phyloP scores from a whole-genome alignment of 2,888 invertebrate genomes.

The Idaea straminata region DNA sequence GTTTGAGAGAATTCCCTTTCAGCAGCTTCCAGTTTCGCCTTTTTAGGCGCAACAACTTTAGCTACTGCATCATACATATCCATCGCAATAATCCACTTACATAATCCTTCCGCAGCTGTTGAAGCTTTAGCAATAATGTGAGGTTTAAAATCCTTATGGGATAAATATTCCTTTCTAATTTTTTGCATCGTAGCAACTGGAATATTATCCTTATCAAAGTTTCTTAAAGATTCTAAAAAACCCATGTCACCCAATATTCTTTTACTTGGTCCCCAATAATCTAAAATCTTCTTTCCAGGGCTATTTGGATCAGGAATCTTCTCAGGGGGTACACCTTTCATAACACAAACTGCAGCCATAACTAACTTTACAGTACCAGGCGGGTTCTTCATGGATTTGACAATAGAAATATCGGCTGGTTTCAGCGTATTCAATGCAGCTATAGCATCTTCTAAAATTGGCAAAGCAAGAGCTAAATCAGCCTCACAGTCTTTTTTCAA shows the following conservation, averaged over 20 bases:
- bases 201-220: slow-evolving; percentile 93
- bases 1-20: slow-evolving; percentile 90
- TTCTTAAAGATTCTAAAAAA: slow-evolving; percentile 86
- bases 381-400: slow-evolving; percentile 94
- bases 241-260: slow-evolving; percentile 89
- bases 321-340: slow-evolving; percentile 89
- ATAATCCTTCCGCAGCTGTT: slow-evolving; percentile 95
- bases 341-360: slow-evolving; percentile 95
- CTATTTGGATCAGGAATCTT: slow-evolving; percentile 86
- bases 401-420: slow-evolving; percentile 90
- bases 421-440: slow-evolving; percentile 91
- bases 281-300: slow-evolving; percentile 84
- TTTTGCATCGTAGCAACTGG: slow-evolving; percentile 85
- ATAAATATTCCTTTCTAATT: slow-evolving; percentile 87
- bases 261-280: slow-evolving; percentile 93
- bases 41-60: slow-evolving; percentile 92
- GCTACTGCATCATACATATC: slow-evolving; percentile 93
- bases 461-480: slow-evolving; percentile 93
- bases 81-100: slow-evolving; percentile 95
- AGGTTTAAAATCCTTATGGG: slow-evolving; percentile 89
- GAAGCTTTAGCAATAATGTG: slow-evolving; percentile 92
- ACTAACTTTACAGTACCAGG: slow-evolving; percentile 90
- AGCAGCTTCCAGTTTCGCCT: slow-evolving; percentile 88
- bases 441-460: slow-evolving; percentile 87
- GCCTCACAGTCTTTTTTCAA: slow-evolving; percentile 95